phyloP scores from a whole-genome alignment of 2,888 invertebrate species.

The Epicampocera succincta region DNA sequence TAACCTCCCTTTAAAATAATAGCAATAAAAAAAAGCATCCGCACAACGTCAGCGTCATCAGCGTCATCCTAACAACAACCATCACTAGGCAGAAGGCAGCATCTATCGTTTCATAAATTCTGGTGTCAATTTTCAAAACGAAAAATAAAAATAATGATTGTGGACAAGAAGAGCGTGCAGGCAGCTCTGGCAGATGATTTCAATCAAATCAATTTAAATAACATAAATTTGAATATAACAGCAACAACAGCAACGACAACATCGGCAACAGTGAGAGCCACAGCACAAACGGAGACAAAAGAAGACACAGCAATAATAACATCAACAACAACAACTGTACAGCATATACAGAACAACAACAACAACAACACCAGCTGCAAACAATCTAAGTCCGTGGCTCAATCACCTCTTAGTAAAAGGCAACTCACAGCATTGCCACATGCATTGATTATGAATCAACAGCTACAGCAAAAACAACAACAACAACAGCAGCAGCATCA shows the following conservation, averaged over 20 bases:
- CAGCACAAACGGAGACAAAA: constrained; percentile 10
- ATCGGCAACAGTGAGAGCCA: neutral
- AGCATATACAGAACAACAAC: constrained; percentile 43
- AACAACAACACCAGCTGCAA: constrained; percentile 11
- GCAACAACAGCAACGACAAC: constrained; percentile 58
- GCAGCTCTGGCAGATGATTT: constrained; percentile 60
- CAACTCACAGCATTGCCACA: constrained; percentile 59
- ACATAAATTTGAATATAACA: constrained; percentile 68
- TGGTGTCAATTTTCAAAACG: constrained; percentile 48
- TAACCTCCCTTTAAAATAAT: constrained; percentile 34
- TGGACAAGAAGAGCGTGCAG: constrained; percentile 57
- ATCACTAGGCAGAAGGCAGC: constrained; percentile 26
- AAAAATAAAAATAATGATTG: constrained; percentile 58
- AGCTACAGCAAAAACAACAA: constrained; percentile 54
- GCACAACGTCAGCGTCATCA: constrained; percentile 16
- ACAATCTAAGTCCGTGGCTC: constrained; percentile 53
- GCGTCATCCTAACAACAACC: constrained; percentile 33
- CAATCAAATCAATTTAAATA: constrained; percentile 72
- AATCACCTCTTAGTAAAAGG: constrained; percentile 60
- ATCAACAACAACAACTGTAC: constrained; percentile 52
- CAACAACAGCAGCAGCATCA: constrained; percentile 58
- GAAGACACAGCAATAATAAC: constrained; percentile 70
- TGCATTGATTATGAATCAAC: constrained; percentile 62
- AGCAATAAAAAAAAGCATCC: neutral
- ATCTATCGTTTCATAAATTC: constrained; percentile 46